Evolutionary conservation across 2,888 invertebrate species (phyloP).

Genomic region (Tipula helvola): DNA sequence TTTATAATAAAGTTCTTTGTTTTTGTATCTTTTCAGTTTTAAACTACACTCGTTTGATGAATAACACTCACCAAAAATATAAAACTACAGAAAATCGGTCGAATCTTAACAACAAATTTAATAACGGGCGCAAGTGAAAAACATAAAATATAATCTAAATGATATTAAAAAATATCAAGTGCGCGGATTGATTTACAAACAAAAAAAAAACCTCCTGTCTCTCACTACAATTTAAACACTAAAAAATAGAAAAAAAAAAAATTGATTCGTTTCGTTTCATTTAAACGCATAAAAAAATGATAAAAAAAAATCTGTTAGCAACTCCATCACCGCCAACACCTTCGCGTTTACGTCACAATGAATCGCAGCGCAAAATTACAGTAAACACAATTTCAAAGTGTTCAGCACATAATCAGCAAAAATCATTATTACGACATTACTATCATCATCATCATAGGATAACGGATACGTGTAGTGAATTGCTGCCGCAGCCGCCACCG

Average conservation of each 20-base stretch:
- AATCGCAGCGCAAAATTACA: not conserved
- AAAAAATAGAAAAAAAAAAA: not conserved
- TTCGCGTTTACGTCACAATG: not conserved
- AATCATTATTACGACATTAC: not conserved
- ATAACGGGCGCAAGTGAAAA: not conserved
- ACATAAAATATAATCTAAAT: not conserved
- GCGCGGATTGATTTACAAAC: not conserved
- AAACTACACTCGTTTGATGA: not conserved
- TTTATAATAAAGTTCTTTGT: not conserved
- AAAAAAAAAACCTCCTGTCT: not conserved
- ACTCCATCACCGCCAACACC: not conserved
- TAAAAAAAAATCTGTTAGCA: not conserved
- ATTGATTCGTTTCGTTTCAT: not conserved
- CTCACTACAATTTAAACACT: not conserved
- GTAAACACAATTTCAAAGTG: not conserved
- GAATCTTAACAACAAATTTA: not conserved
- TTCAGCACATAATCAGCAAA: not conserved
- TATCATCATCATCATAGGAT: slow-evolving; percentile 6
- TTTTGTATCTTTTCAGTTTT: not conserved
- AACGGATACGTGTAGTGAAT: not conserved
- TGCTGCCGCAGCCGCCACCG: not conserved
- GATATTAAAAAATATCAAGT: not conserved
- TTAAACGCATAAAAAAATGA: not conserved
- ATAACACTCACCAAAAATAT: not conserved
- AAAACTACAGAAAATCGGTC: not conserved